Evolutionary conservation across 2,113 vertebrate genomes (phyloP), one percentile per base, ranked within the genome.

Genomic region (Oplegnathus fasciatus): DNA sequence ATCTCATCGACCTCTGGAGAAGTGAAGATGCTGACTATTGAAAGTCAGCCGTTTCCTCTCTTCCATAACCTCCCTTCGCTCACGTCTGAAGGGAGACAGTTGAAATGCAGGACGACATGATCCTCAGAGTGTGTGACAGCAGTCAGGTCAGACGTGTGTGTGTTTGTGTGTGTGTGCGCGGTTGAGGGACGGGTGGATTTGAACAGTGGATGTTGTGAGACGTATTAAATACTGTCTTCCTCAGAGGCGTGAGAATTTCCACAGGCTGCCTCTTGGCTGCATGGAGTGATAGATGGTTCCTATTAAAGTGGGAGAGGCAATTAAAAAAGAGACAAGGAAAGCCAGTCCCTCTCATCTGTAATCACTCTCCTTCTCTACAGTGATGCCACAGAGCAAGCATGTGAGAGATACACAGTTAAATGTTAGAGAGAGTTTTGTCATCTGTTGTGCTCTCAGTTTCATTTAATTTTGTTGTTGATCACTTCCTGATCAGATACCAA

Each of bases 251-350:
- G 65, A 84, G 87, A 87, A 66, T 80, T 89, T 89, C 88, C 74
- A 58, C 69, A 48, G 68, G 32, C 74, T 75, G 80, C 79, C 65
- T 82, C 70, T 67, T 50, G 66, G 72, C 70, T 67, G 69, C 37
- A 44, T 22, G 77, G 73, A 82, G 85, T 93, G 93, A 95, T 93
- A 88, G 91, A 95, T 94, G 82, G 72, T 52, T 90, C 81, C 88
- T 88, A 92, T 95, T 93, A 93, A 87, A 93, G 85, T 70, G 37
- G 66, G 72, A 52, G 61, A 93, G 88, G 92, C 91, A 93, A 94
- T 95, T 95, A 94, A 90, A 90, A 86, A 68, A 73, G 57, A 88
- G 71, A 88, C 78, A 61, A 79, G 75, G 57, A 65, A 80, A 92
- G 73, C 37, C 66, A 48, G 40, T 88, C 87, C 68, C 68, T 90